A percentile compares a stretch with the other conserved stretches of the same genome.
Evolutionary conservation across 1,140 invertebrate species (phyloP).

Genomic region (Bradysia coprophila): DNA sequence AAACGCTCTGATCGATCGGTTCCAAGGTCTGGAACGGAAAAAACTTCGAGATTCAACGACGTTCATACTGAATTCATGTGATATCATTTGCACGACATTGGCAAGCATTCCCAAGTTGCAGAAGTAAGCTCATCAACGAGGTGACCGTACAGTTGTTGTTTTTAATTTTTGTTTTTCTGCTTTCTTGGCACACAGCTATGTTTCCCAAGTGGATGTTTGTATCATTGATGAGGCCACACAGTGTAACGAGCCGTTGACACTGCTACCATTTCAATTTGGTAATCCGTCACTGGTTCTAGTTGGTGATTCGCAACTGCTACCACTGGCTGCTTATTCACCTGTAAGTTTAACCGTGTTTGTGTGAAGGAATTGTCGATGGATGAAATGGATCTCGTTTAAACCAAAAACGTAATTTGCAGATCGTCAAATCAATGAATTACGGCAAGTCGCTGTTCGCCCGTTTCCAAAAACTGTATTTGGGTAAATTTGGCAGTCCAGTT

Average conservation of each 20-base stretch:
- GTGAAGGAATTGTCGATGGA: no score
- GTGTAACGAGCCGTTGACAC: slow-evolving; percentile 58
- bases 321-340: no score
- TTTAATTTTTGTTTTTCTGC: slow-evolving; percentile 2
- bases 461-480: no score
- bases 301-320: slow-evolving; percentile 77
- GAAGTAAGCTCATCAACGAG: slow-evolving; percentile 5
- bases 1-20: slow-evolving; percentile 3
- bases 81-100: slow-evolving; percentile 26
- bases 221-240: slow-evolving; percentile 88
- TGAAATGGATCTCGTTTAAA: no score
- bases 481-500: no score
- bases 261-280: slow-evolving; percentile 57
- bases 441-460: no score
- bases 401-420: no score
- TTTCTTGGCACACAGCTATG: slow-evolving; percentile 24
- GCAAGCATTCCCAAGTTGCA: slow-evolving; percentile 17
- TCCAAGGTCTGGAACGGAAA: slow-evolving; percentile 1
- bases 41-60: slow-evolving; percentile 7
- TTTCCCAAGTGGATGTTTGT: slow-evolving; percentile 51
- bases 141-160: no score
- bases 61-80: slow-evolving; percentile 11
- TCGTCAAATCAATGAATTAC: no score
- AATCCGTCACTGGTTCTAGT: slow-evolving; percentile 63
- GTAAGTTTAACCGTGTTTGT: no score